These are phyloP conservation scores for Allygus modestus DNA, from an alignment of 2,888 invertebrate species.

Conservation along the genomic window DNA sequence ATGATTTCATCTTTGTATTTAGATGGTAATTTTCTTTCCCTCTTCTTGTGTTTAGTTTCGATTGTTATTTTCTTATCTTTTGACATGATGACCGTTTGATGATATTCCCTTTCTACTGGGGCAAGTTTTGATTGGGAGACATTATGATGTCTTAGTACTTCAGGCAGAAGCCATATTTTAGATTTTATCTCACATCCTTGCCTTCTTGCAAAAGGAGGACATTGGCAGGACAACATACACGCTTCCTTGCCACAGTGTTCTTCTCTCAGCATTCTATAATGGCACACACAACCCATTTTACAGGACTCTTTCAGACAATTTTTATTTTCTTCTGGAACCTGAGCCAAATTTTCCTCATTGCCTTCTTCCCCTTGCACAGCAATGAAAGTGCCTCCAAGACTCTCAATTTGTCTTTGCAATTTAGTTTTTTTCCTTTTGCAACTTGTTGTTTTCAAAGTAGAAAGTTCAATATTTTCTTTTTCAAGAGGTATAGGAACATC, in stretches of 20 bases:
- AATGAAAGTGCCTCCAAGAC: slow-evolving; percentile 55
- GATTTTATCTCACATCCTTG: slow-evolving; percentile 34
- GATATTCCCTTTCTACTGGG: slow-evolving; percentile 59
- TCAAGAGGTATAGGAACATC: slow-evolving; percentile 26
- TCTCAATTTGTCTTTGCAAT: slow-evolving; percentile 53
- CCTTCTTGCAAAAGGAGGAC: slow-evolving; percentile 29
- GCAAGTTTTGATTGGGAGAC: slow-evolving; percentile 31
- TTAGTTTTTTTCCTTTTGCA: slow-evolving; percentile 31
- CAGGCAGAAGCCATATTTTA: slow-evolving; percentile 44
- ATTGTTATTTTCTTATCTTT: slow-evolving; percentile 51
- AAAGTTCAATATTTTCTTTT: not conserved
- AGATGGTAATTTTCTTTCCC: slow-evolving; percentile 54
- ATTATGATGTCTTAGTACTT: slow-evolving; percentile 36
- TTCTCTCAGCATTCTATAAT: not conserved
- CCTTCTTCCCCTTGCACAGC: slow-evolving; percentile 23
- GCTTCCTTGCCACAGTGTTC: slow-evolving; percentile 48
- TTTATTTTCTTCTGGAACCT: not conserved
- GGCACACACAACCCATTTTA: slow-evolving; percentile 52
- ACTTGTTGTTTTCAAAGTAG: slow-evolving; percentile 6
- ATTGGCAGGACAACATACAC: slow-evolving; percentile 55
- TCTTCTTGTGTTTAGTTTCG: slow-evolving; percentile 37
- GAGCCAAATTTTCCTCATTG: slow-evolving; percentile 19
- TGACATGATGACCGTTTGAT: slow-evolving; percentile 59
- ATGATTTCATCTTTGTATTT: slow-evolving; percentile 56
- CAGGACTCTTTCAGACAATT: slow-evolving; percentile 48